Conservation (phyloP, 2,113 vertebrate genomes). For the Podocnemis expansa region DNA sequence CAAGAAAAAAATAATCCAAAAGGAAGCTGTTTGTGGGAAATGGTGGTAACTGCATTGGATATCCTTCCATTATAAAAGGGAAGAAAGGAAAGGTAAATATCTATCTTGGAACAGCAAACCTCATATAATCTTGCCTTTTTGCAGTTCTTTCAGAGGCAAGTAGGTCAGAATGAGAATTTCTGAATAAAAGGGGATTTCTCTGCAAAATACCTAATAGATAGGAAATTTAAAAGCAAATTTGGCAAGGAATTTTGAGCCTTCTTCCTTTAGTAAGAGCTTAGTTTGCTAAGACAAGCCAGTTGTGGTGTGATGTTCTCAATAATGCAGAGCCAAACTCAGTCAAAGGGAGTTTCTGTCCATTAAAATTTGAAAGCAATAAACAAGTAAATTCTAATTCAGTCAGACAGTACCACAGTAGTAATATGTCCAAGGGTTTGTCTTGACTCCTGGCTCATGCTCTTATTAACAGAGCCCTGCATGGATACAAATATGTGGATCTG, state of each 20-base stretch:
- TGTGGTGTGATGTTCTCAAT: background rate
- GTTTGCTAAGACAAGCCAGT: no score
- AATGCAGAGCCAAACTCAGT: background rate
- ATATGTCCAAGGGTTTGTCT: background rate
- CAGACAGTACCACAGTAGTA: background rate
- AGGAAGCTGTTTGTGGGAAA: background rate
- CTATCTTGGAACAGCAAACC: background rate
- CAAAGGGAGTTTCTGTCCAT: background rate
- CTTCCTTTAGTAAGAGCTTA: background rate
- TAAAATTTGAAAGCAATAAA: background rate
- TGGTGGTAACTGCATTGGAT: background rate
- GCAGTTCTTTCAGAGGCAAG: background rate
- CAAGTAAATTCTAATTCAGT: background rate
- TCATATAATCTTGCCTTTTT: background rate
- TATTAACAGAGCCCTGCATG: no score
- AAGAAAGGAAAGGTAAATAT: background rate
- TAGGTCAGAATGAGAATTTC: background rate
- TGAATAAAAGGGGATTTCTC: background rate
- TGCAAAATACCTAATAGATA: background rate
- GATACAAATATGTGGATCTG: no score
- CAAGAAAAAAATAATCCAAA: background rate
- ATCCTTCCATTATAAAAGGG: background rate
- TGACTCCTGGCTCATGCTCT: background rate
- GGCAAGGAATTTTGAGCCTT: background rate
- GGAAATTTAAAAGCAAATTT: background rate